Conservation (phyloP, 1,140 invertebrate genomes). For the Hyles vespertilio region DNA sequence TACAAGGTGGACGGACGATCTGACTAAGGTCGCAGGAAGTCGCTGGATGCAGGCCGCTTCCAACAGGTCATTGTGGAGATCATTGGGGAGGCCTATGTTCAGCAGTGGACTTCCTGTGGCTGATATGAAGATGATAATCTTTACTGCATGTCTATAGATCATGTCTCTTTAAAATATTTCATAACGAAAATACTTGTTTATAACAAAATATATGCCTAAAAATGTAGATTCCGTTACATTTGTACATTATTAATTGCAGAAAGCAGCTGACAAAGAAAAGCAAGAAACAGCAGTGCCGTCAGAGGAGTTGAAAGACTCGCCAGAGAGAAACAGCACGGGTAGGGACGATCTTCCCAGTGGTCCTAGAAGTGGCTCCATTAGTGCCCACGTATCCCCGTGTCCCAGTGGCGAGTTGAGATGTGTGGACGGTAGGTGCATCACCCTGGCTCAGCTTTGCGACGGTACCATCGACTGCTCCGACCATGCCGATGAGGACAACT, state of each 20-base stretch:
- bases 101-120: too few relatives aligned
- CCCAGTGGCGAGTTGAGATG: constrained; percentile 77
- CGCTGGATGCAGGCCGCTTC: too few relatives aligned
- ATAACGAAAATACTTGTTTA: too few relatives aligned
- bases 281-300: neutral
- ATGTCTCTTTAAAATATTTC: too few relatives aligned
- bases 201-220: too few relatives aligned
- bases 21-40: too few relatives aligned
- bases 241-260: constrained; percentile 22
- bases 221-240: neutral
- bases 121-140: too few relatives aligned
- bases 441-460: constrained; percentile 78
- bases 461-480: constrained; percentile 78
- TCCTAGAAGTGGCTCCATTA: constrained; percentile 10
- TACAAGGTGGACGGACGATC: too few relatives aligned
- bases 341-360: constrained; percentile 20
- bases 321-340: constrained; percentile 24
- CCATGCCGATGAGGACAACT: constrained; percentile 79
- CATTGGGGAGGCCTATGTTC: too few relatives aligned
- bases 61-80: too few relatives aligned
- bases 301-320: constrained; percentile 22
- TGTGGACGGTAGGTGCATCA: constrained; percentile 79
- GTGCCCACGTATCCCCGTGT: constrained; percentile 73
- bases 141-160: too few relatives aligned
- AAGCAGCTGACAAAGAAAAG: constrained; percentile 25